Conservation (phyloP, 1,140 invertebrate genomes). For the Aphaenogaster floridana region DNA sequence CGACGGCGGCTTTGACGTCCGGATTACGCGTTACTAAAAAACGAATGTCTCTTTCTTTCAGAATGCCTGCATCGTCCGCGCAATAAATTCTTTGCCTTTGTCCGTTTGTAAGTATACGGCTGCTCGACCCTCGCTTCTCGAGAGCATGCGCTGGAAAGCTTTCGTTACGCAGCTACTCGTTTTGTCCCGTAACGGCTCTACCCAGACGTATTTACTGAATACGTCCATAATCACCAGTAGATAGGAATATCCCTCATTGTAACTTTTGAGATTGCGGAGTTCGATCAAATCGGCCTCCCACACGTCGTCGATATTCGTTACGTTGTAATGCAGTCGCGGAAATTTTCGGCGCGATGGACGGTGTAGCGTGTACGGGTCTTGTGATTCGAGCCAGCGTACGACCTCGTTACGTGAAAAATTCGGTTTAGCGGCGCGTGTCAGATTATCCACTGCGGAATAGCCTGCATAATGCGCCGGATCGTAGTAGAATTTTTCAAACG, state of each 20-base stretch:
- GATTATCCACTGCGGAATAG: background rate
- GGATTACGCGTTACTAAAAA: background rate
- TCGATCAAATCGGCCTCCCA: conserved; percentile 7
- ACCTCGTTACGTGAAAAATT: background rate
- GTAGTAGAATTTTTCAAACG: background rate
- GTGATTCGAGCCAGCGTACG: background rate
- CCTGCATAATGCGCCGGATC: background rate
- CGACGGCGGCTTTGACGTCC: too few relatives aligned
- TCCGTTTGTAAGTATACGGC: background rate
- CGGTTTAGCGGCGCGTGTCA: background rate
- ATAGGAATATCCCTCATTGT: background rate
- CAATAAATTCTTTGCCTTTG: background rate
- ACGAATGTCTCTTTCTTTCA: background rate
- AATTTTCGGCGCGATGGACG: background rate
- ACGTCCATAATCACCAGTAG: too few relatives aligned
- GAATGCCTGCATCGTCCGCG: background rate
- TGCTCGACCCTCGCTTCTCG: background rate
- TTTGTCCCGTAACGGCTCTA: background rate
- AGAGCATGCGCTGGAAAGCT: background rate
- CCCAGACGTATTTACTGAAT: too few relatives aligned
- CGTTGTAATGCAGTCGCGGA: background rate
- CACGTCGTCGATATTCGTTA: background rate
- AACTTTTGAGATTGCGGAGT: background rate
- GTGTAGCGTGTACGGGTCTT: background rate
- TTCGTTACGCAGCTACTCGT: background rate